Evolutionary conservation across 2,113 vertebrate genomes (phyloP).

Genomic region (Mobula hypostoma): DNA sequence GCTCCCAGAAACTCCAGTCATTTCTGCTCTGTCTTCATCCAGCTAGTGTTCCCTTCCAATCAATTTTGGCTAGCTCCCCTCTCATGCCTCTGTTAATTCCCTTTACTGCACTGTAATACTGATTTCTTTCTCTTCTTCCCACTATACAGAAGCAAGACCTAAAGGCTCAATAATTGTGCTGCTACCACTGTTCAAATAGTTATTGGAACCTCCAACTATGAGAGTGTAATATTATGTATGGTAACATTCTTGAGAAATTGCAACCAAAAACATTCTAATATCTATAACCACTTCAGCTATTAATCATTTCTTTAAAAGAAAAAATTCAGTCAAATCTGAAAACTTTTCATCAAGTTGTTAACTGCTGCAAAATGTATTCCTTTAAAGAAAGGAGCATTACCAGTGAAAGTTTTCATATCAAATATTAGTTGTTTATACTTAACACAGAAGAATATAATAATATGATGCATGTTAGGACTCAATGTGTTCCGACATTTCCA

Average conservation of each 20-base stretch:
- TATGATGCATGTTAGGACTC: background rate
- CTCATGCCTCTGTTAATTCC: too few species aligned
- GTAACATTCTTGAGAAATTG: background rate
- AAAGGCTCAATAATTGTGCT: background rate
- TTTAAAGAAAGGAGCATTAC: background rate
- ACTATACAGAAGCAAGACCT: background rate
- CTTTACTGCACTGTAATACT: too few species aligned
- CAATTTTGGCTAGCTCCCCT: too few species aligned
- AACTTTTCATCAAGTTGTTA: background rate
- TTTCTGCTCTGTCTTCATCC: too few species aligned
- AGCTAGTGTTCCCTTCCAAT: too few species aligned
- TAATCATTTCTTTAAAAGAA: background rate
- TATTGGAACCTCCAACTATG: background rate
- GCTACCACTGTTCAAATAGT: background rate
- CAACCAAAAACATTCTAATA: background rate
- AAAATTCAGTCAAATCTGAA: background rate
- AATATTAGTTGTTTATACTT: slow-evolving; percentile 19
- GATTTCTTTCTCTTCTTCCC: too few species aligned
- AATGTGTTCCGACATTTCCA: background rate
- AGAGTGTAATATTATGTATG: background rate
- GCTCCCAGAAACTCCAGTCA: too few species aligned
- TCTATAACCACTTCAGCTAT: background rate
- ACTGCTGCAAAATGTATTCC: background rate
- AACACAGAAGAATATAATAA: slow-evolving; percentile 16
- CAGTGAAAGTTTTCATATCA: slow-evolving; percentile 1